These are phyloP conservation scores for Caenorhabditis doughertyi DNA, from an alignment of 2,888 invertebrate genomes.

Conservation along the genomic window DNA sequence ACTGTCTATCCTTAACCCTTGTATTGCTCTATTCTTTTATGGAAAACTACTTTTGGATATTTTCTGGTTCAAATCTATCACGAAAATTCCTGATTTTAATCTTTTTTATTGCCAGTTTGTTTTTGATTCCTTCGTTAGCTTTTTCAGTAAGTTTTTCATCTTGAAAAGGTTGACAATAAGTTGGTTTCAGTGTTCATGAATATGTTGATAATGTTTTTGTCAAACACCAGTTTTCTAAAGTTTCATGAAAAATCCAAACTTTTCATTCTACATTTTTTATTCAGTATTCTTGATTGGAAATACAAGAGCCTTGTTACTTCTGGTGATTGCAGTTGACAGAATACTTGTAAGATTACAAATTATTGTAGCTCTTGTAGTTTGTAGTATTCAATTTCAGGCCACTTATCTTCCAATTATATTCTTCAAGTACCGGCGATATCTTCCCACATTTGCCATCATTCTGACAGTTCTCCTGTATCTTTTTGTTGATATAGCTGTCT, in stretches of 20 bases:
- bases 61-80: constrained; percentile 8
- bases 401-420: not conserved
- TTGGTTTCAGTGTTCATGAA: not conserved
- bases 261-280: constrained; percentile 3
- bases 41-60: too few relatives aligned
- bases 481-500: not conserved
- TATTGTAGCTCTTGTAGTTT: too few relatives aligned
- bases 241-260: constrained; percentile 4
- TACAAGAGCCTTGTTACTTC: not conserved
- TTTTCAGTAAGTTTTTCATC: constrained; percentile 5
- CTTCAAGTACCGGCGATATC: not conserved
- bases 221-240: not conserved
- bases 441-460: not conserved
- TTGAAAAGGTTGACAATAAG: not conserved
- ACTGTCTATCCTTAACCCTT: too few relatives aligned
- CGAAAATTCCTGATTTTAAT: not conserved
- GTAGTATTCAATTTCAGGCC: too few relatives aligned
- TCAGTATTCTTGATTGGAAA: not conserved
- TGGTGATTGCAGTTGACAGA: not conserved
- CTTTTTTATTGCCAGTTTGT: constrained; percentile 1
- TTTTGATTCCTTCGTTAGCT: not conserved
- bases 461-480: not conserved
- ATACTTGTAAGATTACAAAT: not conserved
- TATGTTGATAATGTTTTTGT: not conserved
- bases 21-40: too few relatives aligned